A percentile compares a stretch with the other conserved stretches of the same genome.
Conservation (phyloP, 2,888 invertebrate species). For the Caenorhabditis sp. region DNA sequence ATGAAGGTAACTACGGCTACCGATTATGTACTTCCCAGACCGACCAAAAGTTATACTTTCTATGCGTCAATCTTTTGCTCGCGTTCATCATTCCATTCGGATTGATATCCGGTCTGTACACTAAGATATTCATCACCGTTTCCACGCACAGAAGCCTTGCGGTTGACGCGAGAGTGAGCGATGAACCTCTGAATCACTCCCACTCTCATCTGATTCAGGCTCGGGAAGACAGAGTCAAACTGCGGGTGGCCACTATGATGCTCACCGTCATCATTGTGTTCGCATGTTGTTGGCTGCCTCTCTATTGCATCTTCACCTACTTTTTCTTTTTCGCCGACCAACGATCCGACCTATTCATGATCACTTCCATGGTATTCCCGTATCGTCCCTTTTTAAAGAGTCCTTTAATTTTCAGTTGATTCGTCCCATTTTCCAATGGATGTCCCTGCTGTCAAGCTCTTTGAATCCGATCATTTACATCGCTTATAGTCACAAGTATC, state of each 20-base stretch:
- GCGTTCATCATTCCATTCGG: slow-evolving; percentile 77
- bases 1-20: slow-evolving; percentile 54
- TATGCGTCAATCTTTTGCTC: slow-evolving; percentile 74
- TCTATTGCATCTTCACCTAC: slow-evolving; percentile 77
- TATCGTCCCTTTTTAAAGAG: no score
- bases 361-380: slow-evolving; percentile 64
- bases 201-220: slow-evolving; percentile 47
- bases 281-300: slow-evolving; percentile 77
- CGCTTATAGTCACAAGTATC: slow-evolving; percentile 76
- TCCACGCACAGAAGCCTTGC: slow-evolving; percentile 76
- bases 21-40: slow-evolving; percentile 70
- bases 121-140: slow-evolving; percentile 76
- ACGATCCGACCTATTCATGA: slow-evolving; percentile 62
- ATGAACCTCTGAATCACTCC: neutral
- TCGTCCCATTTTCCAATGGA: slow-evolving; percentile 78
- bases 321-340: slow-evolving; percentile 74
- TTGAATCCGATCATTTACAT: slow-evolving; percentile 79
- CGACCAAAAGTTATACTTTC: slow-evolving; percentile 71
- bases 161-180: slow-evolving; percentile 76
- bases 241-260: slow-evolving; percentile 79
- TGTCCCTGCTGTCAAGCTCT: slow-evolving; percentile 74
- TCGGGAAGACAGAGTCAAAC: slow-evolving; percentile 76
- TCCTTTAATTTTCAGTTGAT: slow-evolving; percentile 65
- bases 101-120: slow-evolving; percentile 75
- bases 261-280: slow-evolving; percentile 78